Evolutionary conservation across 2,113 vertebrate genomes (phyloP), one percentile per base, ranked within the genome.

Genomic region (Microtus ochrogaster): DNA sequence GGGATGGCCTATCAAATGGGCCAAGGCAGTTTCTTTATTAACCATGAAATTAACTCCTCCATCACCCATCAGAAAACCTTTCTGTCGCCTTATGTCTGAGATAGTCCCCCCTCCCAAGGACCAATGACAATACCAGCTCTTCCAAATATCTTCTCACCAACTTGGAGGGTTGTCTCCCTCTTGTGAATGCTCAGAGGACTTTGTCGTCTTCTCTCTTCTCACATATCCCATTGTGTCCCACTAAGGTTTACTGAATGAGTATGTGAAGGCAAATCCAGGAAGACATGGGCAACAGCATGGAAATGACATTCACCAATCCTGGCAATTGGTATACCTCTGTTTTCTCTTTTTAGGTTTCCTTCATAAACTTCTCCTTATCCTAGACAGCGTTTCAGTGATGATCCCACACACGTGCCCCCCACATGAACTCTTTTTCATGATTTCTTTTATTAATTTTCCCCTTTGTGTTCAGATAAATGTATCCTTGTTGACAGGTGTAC

Each of bases 11-110:
- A 49, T 49, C 47, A 49, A 49, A 49, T 49, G 47, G 47, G 47
- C 47, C 47, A 49, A 49, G 47, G 47, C 47, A 49, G 9, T 49
- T 49, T 49, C 9, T 49, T 10, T 49, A 49, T 49, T 49, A 49
- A 49, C 47, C 47, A 49, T 49, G 47, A 11, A 49, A 49, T 49
- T 49, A 49, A 49, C 47, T 49, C 1, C 9, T 49, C 47, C 47
- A 49, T 49, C 47, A 49, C 47, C 47, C 47, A 55, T 55, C 16
- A 55, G 52, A 55, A 55, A 97, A 90, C 76, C n/a, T 90, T 95
- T 93, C 94, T 96, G 10, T 96, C 77, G 68, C 96, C 95, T 92
- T 77, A 88, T 78, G 85, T 90, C 92, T 81, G 49, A 82, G 85
- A 78, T 77, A 17, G 49, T 83, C 61, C 89, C 22, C 28, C 92